phyloP scores from a whole-genome alignment of 2,888 invertebrate species.

The Maniola hyperantus region DNA sequence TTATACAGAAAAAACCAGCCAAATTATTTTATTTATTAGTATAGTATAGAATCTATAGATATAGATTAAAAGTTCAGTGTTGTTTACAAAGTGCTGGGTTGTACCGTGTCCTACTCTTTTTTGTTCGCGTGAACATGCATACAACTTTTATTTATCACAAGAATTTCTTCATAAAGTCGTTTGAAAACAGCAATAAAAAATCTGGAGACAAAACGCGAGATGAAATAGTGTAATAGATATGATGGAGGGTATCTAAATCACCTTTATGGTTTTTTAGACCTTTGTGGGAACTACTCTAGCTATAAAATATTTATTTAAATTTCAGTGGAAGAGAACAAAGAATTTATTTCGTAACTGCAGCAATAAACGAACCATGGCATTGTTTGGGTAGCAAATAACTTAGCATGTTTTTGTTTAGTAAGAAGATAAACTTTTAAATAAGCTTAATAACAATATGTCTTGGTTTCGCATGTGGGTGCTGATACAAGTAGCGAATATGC shows the following conservation, averaged over 20 bases:
- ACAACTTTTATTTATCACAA: slow-evolving; percentile 5
- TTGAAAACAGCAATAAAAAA: slow-evolving; percentile 22
- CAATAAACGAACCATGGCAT: slow-evolving; percentile 1
- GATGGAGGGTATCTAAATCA: slow-evolving; percentile 21
- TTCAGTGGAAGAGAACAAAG: slow-evolving; percentile 18
- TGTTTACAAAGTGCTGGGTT: too few relatives aligned
- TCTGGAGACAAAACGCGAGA: slow-evolving; percentile 19
- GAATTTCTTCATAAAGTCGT: slow-evolving; percentile 18
- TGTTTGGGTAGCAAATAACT: background rate
- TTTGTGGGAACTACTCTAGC: slow-evolving; percentile 19
- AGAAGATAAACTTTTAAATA: background rate
- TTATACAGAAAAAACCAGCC: too few relatives aligned
- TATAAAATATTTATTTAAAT: slow-evolving; percentile 19
- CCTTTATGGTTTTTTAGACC: slow-evolving; percentile 23
- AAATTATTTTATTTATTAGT: too few relatives aligned
- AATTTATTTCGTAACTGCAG: background rate
- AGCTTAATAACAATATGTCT: background rate
- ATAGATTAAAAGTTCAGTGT: too few relatives aligned
- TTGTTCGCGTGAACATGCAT: too few relatives aligned
- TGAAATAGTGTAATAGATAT: slow-evolving; percentile 20
- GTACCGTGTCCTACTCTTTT: too few relatives aligned
- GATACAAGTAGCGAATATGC: too few relatives aligned
- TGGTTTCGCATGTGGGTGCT: background rate
- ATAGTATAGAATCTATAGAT: too few relatives aligned
- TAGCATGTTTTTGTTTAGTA: background rate